Evolutionary conservation across 2,113 vertebrate species (phyloP).

Genomic region (Malurus elegans): DNA sequence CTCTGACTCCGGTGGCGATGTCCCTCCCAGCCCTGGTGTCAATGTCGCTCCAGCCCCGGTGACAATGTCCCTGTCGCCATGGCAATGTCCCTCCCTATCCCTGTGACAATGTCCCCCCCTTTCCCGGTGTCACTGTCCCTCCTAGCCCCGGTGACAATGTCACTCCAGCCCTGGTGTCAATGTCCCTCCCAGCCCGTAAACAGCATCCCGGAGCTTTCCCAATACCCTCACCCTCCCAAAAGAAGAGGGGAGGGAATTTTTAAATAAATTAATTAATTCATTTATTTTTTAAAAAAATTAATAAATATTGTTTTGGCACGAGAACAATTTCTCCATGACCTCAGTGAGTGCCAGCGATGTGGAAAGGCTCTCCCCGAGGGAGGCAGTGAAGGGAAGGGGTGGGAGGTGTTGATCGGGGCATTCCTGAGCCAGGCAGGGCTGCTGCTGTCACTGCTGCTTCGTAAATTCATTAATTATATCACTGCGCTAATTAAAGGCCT

Average conservation of each 20-base stretch:
- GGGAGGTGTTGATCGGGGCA: conserved; percentile 77
- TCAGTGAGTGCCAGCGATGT: conserved; percentile 80
- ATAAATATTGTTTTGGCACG: conserved; percentile 70
- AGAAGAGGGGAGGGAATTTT: neutral
- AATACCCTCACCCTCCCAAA: conserved; percentile 68
- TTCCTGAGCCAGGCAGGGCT: conserved; percentile 74
- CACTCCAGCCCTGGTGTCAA: too few species aligned
- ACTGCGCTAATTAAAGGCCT: conserved; percentile 42
- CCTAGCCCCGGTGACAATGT: too few species aligned
- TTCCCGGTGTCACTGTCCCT: too few species aligned
- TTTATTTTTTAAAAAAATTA: neutral
- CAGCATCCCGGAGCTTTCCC: conserved; percentile 33
- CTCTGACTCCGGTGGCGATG: too few species aligned
- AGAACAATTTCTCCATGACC: conserved; percentile 80
- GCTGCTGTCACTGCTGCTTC: conserved; percentile 57
- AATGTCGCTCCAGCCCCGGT: too few species aligned
- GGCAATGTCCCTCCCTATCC: too few species aligned
- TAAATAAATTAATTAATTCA: too few species aligned
- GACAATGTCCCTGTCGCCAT: too few species aligned
- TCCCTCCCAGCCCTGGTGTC: too few species aligned
- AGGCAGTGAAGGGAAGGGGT: conserved; percentile 50
- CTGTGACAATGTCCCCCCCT: too few species aligned
- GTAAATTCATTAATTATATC: conserved; percentile 72
- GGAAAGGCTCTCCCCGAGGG: conserved; percentile 79
- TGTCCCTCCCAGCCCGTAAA: neutral